Conservation (phyloP, 2,113 vertebrate species). For the Chloebia gouldiae region DNA sequence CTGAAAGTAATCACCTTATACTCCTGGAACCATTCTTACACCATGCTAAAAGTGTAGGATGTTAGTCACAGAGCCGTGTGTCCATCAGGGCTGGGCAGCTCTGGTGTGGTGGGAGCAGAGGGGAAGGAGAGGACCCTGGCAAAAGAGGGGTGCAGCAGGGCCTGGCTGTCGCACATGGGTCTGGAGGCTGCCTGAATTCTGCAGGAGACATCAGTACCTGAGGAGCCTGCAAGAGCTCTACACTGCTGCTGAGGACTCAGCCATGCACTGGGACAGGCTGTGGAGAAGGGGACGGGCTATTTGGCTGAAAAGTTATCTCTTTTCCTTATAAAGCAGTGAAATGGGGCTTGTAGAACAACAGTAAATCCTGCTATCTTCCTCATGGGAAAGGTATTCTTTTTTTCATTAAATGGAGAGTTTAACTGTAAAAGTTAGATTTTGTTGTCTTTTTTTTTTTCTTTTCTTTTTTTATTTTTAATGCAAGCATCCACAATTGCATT, state of each 20-base stretch:
- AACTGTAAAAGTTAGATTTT: background rate
- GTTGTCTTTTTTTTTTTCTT: background rate
- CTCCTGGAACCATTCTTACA: background rate
- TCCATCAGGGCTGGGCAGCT: background rate
- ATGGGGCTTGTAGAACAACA: background rate
- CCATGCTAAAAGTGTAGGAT: background rate
- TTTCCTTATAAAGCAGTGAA: background rate
- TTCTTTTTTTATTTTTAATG: background rate
- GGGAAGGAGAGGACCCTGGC: background rate
- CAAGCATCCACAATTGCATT: background rate
- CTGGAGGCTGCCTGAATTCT: background rate
- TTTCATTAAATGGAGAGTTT: background rate
- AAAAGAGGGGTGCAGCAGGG: background rate
- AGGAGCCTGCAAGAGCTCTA: background rate
- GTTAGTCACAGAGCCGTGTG: background rate
- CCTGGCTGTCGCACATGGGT: accelerated
- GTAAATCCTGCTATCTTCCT: background rate
- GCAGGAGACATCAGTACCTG: background rate
- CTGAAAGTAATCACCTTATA: background rate
- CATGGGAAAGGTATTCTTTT: background rate
- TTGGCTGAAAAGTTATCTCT: background rate
- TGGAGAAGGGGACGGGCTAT: background rate
- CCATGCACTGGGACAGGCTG: background rate
- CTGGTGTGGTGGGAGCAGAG: background rate
- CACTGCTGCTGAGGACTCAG: background rate